Percentiles rank a stretch among this genome's conserved stretches.
Conservation (phyloP, 53 echinoderm and acorn worm species). For the Echinometra lucunter region DNA sequence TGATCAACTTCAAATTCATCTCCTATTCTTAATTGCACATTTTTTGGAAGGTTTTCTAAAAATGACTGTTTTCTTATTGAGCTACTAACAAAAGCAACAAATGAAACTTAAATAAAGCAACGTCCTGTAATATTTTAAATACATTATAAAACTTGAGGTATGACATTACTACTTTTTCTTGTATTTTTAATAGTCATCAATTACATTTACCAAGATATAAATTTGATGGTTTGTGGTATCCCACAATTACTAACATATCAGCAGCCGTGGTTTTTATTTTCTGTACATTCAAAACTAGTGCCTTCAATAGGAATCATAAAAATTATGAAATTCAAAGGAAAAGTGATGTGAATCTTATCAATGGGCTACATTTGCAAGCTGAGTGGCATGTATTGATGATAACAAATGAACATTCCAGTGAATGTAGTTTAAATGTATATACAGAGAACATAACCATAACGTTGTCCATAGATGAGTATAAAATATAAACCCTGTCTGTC, state of each 20-base stretch:
- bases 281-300: no score
- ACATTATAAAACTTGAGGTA: neutral
- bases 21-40: slow-evolving; percentile 29
- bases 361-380: neutral
- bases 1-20: neutral
- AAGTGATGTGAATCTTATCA: neutral
- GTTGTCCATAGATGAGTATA: neutral
- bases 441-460: neutral
- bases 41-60: neutral
- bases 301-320: neutral
- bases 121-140: neutral
- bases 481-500: slow-evolving; percentile 11
- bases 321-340: neutral
- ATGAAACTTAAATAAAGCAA: neutral
- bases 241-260: neutral
- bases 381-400: neutral
- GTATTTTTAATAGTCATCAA: neutral
- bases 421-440: neutral
- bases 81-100: neutral
- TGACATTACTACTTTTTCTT: neutral
- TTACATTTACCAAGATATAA: neutral
- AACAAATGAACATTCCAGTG: neutral
- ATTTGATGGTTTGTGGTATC: neutral
- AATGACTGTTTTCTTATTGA: neutral
- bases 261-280: no score